Base-by-base conservation (phyloP, 2,113 vertebrate species). In the Agapornis roseicollis region DNA sequence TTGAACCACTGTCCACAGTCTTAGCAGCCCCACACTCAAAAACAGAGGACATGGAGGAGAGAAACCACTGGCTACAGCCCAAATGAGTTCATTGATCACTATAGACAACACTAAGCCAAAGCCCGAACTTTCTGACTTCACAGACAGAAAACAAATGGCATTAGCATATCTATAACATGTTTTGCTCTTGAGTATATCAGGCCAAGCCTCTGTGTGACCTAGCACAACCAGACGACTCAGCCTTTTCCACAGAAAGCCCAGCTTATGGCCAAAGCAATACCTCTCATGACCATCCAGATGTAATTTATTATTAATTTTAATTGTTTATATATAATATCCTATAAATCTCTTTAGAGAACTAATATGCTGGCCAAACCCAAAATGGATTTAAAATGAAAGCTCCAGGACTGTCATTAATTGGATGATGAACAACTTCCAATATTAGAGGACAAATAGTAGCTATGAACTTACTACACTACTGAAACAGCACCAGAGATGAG, bases 351-450 rank as follows among this genome's bases (percentile, higher is more conserved):
- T 10, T 35, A 74, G 58, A 89, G 14, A 80, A 63, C 22, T 56
- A 76, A 77, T 39, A 33, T 11, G 5, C 13, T 86, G 50, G 29
- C 24, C 63, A 55, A 93, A 18, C 17, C 9, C 20, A 60, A 89
- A 85, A 55, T 28, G 7, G 18, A 20, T 42, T 84, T 83, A 17
- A 42, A 90, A 69, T 41, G 33, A 73, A 73, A 84, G 6, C 42
- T 93, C 27, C 42, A 50, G 52, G 64, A 53, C 49, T 86, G 31
- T 39, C 17, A 53, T 29, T 90, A 71, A 93, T 58, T 93, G 88
- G n/a, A 89, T 89, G 74, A 91, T 63, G 55, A 93, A 89, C 28
- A 79, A 24, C n/a, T 79, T 89, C 65, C 60, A 85, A 37, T 91
- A 63, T 53, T 58, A 50, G 47, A 88, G 29, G 47, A 92, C 35